These are phyloP conservation scores for Enteromius afrohamiltoni DNA, from an alignment of 2,797 vertebrate species.

Conservation along the genomic window DNA sequence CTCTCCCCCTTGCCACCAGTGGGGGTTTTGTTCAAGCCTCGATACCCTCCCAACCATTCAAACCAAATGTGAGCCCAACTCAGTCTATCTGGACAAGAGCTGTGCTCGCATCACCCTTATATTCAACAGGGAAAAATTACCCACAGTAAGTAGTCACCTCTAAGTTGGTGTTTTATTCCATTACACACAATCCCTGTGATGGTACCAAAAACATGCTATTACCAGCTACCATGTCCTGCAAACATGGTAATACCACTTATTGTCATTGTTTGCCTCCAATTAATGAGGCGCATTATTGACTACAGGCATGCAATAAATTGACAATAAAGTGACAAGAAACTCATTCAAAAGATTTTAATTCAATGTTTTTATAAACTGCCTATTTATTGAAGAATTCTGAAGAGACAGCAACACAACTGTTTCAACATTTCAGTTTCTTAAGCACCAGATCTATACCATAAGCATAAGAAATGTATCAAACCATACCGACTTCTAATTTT, in stretches of 20 bases:
- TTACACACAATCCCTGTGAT: neutral
- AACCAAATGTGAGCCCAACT: slow-evolving; percentile 89
- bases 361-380: neutral
- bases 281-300: neutral
- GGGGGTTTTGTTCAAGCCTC: slow-evolving; percentile 88
- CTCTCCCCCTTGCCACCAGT: slow-evolving; percentile 87
- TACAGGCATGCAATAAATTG: neutral
- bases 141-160: slow-evolving; percentile 78
- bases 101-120: slow-evolving; percentile 91
- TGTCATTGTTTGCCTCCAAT: neutral
- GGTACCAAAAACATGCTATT: neutral
- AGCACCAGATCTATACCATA: neutral
- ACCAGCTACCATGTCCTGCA: neutral
- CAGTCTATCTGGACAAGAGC: slow-evolving; percentile 88
- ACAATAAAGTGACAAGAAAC: neutral
- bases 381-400: neutral
- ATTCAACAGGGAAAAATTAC: slow-evolving; percentile 90
- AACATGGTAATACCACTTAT: neutral
- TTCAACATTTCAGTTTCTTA: neutral
- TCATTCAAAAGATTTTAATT: neutral
- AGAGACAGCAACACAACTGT: neutral
- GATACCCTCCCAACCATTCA: slow-evolving; percentile 69
- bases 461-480: neutral
- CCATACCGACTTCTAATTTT: neutral
- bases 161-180: neutral